phyloP scores from a whole-genome alignment of 2,797 vertebrate species.

The Spatula clypeata region DNA sequence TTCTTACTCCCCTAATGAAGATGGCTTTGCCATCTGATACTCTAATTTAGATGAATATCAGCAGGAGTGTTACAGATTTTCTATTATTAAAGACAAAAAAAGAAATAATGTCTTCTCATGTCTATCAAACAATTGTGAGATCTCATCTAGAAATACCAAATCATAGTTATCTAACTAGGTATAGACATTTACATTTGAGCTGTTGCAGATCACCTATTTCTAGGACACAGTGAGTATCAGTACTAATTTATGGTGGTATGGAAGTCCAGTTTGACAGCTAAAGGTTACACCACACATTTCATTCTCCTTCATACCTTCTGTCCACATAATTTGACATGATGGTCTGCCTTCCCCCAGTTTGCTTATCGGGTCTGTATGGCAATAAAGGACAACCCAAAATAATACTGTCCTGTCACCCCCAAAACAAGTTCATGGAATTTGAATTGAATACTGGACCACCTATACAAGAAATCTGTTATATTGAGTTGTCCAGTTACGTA shows the following conservation, averaged over 20 bases:
- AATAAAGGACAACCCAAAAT: not conserved
- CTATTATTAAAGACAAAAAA: not conserved
- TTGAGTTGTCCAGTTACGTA: not conserved
- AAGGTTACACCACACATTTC: not conserved
- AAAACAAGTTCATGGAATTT: not conserved
- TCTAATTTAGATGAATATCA: not conserved
- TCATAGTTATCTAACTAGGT: constrained; percentile 33
- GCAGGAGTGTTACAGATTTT: not conserved
- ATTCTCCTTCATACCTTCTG: not conserved
- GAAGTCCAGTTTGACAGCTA: not conserved
- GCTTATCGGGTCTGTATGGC: not conserved
- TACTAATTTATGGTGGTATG: not conserved
- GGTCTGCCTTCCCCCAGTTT: not conserved
- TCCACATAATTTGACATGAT: not conserved
- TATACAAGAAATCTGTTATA: not conserved
- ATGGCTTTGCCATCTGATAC: not conserved
- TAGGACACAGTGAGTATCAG: not conserved
- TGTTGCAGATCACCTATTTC: not conserved
- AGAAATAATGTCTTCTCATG: not conserved
- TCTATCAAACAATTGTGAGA: not conserved
- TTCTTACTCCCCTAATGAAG: not conserved
- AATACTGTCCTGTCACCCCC: not conserved
- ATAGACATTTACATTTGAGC: not conserved
- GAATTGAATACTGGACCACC: not conserved
- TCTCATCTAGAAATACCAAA: constrained; percentile 35